Conservation (phyloP, 2,113 vertebrate genomes). For the Chionis minor region DNA sequence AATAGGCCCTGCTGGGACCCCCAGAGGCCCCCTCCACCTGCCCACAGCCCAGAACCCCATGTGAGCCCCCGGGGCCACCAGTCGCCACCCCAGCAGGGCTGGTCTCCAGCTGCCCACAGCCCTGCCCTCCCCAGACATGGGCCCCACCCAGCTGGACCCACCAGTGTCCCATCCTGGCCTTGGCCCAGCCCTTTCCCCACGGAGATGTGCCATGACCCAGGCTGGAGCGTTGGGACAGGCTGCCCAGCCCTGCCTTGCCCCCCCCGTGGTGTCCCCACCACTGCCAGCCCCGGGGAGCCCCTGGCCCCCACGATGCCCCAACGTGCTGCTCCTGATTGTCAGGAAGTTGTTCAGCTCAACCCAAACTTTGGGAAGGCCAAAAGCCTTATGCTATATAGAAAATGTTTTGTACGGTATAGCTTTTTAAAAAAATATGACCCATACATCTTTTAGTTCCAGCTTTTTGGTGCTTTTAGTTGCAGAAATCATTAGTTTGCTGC, state of each 20-base stretch:
- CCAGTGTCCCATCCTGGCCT: not conserved
- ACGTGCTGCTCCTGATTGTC: too few relatives aligned
- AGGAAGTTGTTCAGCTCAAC: not conserved
- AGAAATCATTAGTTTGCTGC: not conserved
- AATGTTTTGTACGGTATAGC: not conserved
- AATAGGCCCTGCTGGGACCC: fast-evolving
- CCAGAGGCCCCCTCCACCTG: too few relatives aligned
- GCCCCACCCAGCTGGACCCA: not conserved
- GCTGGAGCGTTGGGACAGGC: fast-evolving
- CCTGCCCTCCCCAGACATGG: not conserved
- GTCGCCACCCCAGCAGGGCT: not conserved
- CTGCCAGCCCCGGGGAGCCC: too few relatives aligned
- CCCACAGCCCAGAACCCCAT: not conserved
- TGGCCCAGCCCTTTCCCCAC: not conserved
- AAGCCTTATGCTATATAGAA: not conserved
- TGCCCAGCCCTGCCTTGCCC: too few relatives aligned
- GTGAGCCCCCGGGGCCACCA: fast-evolving
- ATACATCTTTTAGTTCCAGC: not conserved
- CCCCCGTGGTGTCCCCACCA: too few relatives aligned
- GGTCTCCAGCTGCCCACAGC: not conserved
- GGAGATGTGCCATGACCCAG: fast-evolving
- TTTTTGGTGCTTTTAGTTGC: not conserved
- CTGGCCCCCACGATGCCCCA: fast-evolving
- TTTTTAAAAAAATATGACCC: not conserved
- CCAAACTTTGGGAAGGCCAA: not conserved